Evolutionary conservation across 2,888 invertebrate genomes (phyloP).

Genomic region (Drosophila paranaensis): DNA sequence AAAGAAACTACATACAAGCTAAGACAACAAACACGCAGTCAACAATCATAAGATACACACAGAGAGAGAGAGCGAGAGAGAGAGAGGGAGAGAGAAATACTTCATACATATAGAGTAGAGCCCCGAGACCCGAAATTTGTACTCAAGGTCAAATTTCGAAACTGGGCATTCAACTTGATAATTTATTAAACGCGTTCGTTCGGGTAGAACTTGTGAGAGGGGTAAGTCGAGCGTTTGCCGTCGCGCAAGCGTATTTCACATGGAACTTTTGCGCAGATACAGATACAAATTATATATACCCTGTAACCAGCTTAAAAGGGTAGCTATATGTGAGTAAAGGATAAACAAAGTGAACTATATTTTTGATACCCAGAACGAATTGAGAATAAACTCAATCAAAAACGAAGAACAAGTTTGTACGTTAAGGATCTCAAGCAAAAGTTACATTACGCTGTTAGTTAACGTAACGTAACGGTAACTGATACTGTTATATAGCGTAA

Average conservation of each 20-base stretch:
- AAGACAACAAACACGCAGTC: slow-evolving; percentile 14
- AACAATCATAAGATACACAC: slow-evolving; percentile 7
- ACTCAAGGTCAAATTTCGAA: slow-evolving; percentile 82
- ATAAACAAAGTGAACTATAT: not conserved
- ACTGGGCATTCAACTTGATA: slow-evolving; percentile 83
- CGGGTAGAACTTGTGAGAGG: slow-evolving; percentile 58
- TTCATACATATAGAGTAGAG: slow-evolving; percentile 30
- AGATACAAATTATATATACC: slow-evolving; percentile 19
- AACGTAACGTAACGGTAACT: too few species aligned
- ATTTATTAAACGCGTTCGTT: slow-evolving; percentile 79
- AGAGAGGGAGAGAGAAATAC: not conserved
- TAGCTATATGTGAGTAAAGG: too few species aligned
- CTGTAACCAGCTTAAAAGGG: not conserved
- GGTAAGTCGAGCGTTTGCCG: slow-evolving; percentile 46
- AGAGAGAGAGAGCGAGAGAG: too few species aligned
- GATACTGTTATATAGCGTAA: too few species aligned
- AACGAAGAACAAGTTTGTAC: too few species aligned
- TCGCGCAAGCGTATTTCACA: slow-evolving; percentile 64
- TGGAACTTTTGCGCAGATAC: slow-evolving; percentile 50
- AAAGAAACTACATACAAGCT: slow-evolving; percentile 43
- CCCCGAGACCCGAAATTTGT: slow-evolving; percentile 72
- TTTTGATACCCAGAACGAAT: too few species aligned
- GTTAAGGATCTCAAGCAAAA: too few species aligned
- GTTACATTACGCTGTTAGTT: too few species aligned
- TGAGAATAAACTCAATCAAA: too few species aligned